Conservation (phyloP, 2,888 invertebrate species). For the Timandra comae region DNA sequence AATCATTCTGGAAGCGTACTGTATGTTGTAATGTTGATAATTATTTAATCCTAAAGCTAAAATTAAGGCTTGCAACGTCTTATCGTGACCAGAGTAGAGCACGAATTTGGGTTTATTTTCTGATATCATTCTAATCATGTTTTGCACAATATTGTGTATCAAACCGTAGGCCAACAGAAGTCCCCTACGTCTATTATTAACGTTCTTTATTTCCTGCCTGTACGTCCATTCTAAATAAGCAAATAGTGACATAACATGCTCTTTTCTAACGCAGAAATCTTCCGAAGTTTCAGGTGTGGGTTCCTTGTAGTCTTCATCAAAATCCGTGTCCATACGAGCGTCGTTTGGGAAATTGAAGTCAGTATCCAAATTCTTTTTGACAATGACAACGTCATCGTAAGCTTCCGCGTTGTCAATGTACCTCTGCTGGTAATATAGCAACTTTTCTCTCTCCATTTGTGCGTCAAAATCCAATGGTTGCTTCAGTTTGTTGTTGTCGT, state of each 20-base stretch:
- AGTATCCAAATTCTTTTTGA: constrained; percentile 69
- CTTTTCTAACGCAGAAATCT: constrained; percentile 78
- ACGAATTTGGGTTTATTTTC: constrained; percentile 85
- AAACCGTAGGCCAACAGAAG: constrained; percentile 88
- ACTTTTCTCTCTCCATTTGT: constrained; percentile 71
- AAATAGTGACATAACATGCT: constrained; percentile 87
- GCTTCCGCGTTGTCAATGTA: constrained; percentile 64
- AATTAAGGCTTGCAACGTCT: constrained; percentile 89
- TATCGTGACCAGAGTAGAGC: constrained; percentile 94
- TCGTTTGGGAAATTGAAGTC: constrained; percentile 73
- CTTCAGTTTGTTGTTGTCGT: constrained; percentile 49
- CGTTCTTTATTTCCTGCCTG: constrained; percentile 78
- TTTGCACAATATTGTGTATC: constrained; percentile 86
- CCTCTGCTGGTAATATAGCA: constrained; percentile 65
- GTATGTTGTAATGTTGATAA: constrained; percentile 81
- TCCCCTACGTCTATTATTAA: constrained; percentile 79
- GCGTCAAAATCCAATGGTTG: constrained; percentile 65
- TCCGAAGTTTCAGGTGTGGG: constrained; percentile 55
- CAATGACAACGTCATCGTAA: constrained; percentile 67
- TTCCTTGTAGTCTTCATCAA: constrained; percentile 66
- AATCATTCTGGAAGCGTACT: constrained; percentile 90
- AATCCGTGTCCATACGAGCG: constrained; percentile 58
- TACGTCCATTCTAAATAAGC: constrained; percentile 89
- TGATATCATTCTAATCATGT: constrained; percentile 88
- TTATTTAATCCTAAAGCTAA: constrained; percentile 84